Percentiles rank a stretch among this genome's conserved stretches.
Conservation (phyloP, 2,113 vertebrate species). For the Epinephelus lanceolatus region DNA sequence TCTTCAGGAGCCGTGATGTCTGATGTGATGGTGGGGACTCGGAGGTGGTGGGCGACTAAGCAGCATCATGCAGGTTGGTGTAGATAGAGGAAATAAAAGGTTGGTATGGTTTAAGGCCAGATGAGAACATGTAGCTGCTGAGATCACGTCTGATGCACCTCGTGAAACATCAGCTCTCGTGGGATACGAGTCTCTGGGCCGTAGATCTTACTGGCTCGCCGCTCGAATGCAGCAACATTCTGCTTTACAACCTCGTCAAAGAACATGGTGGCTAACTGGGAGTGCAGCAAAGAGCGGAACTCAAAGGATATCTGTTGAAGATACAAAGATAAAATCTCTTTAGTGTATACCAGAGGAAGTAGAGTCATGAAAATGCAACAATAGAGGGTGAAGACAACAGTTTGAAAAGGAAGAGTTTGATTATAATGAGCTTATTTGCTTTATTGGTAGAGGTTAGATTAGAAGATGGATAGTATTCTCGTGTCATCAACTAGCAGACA, state of each 20-base stretch:
- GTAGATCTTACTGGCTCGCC: slow-evolving; percentile 88
- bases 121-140: slow-evolving; percentile 4
- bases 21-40: slow-evolving; percentile 6
- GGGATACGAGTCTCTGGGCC: slow-evolving; percentile 94
- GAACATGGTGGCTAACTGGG: slow-evolving; percentile 93
- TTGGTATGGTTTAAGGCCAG: slow-evolving; percentile 64
- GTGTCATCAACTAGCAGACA: not conserved
- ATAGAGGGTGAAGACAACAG: not conserved
- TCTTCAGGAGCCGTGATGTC: slow-evolving; percentile 2
- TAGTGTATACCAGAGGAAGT: not conserved
- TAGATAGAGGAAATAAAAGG: slow-evolving; percentile 31
- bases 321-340: not conserved
- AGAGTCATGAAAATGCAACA: not conserved
- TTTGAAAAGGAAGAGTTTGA: not conserved
- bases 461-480: not conserved
- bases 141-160: slow-evolving; percentile 93
- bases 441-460: not conserved
- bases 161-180: slow-evolving; percentile 94
- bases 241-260: slow-evolving; percentile 97
- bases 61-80: slow-evolving; percentile 57
- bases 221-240: slow-evolving; percentile 94
- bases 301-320: slow-evolving; percentile 93
- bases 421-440: not conserved
- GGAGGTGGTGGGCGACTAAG: not conserved
- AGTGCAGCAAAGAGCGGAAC: slow-evolving; percentile 96